A percentile compares a stretch with the other conserved stretches of the same genome.
Evolutionary conservation across 2,888 invertebrate species (phyloP).

Genomic region (Cynaeus angustus): DNA sequence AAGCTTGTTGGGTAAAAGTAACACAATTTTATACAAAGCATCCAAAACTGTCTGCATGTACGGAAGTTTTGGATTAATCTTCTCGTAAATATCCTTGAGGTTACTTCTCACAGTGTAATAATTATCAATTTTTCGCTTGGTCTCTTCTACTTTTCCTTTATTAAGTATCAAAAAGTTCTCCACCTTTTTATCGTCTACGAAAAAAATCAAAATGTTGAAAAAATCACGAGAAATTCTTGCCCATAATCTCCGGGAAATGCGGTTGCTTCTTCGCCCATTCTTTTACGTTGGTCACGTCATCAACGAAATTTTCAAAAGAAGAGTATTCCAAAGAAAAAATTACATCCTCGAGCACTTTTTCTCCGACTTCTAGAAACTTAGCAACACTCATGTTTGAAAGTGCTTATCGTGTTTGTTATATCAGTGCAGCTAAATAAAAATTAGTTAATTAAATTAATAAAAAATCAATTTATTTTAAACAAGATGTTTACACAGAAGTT

Average conservation of each 20-base stretch:
- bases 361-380: not conserved
- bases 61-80: constrained; percentile 11
- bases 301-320: not conserved
- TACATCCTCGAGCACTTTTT: not conserved
- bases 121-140: constrained; percentile 26
- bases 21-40: too few relatives aligned
- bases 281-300: not conserved
- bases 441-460: too few relatives aligned
- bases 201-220: not conserved
- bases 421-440: too few relatives aligned
- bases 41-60: not conserved
- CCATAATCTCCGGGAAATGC: constrained; percentile 3
- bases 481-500: too few relatives aligned
- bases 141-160: constrained; percentile 13
- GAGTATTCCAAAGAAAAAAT: not conserved
- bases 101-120: constrained; percentile 8
- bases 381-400: too few relatives aligned
- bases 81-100: constrained; percentile 4
- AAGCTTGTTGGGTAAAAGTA: too few relatives aligned
- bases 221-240: constrained; percentile 1
- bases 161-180: constrained; percentile 15
- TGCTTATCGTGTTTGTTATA: too few relatives aligned
- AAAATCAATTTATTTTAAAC: too few relatives aligned
- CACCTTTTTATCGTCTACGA: constrained; percentile 7
- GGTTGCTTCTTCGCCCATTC: not conserved